Conservation (phyloP, 1,140 invertebrate species). For the Diabrotica virgifera region DNA sequence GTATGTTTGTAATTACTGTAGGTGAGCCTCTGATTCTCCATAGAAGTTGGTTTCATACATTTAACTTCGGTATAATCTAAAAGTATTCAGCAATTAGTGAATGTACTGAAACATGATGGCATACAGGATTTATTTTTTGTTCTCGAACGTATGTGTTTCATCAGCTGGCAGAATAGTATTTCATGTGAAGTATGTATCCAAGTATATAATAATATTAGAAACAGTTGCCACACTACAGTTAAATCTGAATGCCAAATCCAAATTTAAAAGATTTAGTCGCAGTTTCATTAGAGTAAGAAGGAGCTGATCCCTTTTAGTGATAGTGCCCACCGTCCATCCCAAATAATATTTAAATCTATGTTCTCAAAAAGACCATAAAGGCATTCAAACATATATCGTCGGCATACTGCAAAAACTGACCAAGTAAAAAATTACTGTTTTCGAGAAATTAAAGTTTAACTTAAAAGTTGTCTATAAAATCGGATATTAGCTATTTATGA, state of each 20-base stretch:
- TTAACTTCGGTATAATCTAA: constrained; percentile 29
- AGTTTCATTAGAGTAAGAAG: constrained; percentile 36
- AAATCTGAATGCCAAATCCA: constrained; percentile 29
- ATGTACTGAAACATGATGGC: constrained; percentile 25
- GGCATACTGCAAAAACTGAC: too few relatives aligned
- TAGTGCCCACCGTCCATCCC: too few relatives aligned
- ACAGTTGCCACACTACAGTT: constrained; percentile 22
- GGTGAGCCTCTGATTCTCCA: constrained; percentile 22
- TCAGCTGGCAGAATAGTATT: constrained; percentile 29
- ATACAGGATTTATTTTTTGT: constrained; percentile 25
- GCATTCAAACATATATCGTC: constrained; percentile 23
- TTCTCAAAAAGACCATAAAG: constrained; percentile 20
- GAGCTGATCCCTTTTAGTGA: constrained; percentile 32
- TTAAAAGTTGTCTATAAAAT: too few relatives aligned
- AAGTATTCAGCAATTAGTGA: constrained; percentile 28
- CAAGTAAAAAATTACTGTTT: too few relatives aligned
- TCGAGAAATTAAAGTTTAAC: too few relatives aligned
- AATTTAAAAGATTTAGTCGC: constrained; percentile 26
- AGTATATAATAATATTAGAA: constrained; percentile 31
- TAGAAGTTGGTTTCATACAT: constrained; percentile 7
- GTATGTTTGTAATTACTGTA: constrained; percentile 25
- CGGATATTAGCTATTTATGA: too few relatives aligned
- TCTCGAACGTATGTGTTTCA: constrained; percentile 27
- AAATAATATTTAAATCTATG: constrained; percentile 25
- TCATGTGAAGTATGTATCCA: constrained; percentile 33